A percentile compares a stretch with the other conserved stretches of the same genome.
These are phyloP conservation scores for Trichomalopsis sarcophagae DNA, from an alignment of 1,140 invertebrate genomes.

Conservation along the genomic window DNA sequence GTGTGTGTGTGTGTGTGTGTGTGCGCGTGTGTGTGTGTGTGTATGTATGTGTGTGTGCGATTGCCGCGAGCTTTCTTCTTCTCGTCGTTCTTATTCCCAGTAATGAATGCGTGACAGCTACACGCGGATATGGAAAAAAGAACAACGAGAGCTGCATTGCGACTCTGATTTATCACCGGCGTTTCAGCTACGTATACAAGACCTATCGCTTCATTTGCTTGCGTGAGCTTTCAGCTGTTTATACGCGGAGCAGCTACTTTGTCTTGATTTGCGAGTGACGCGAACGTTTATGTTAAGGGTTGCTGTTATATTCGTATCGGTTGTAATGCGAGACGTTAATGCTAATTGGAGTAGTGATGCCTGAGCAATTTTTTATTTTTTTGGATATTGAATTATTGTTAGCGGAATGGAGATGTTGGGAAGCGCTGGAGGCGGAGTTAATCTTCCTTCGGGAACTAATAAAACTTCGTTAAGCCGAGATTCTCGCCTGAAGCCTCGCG, in stretches of 20 bases:
- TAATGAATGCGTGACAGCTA: not conserved
- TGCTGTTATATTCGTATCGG: too few relatives aligned
- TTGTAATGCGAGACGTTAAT: too few relatives aligned
- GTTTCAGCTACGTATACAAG: not conserved
- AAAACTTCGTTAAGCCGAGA: conserved; percentile 66
- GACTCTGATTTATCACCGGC: not conserved
- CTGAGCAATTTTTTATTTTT: too few relatives aligned
- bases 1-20: too few relatives aligned
- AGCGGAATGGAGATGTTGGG: not conserved
- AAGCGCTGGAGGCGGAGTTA: conserved; percentile 53
- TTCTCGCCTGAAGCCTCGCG: conserved; percentile 22
- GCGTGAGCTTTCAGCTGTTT: too few relatives aligned
- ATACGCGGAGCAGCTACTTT: not conserved
- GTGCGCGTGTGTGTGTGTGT: not conserved
- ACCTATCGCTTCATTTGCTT: not conserved
- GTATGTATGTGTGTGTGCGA: not conserved
- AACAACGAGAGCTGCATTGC: not conserved
- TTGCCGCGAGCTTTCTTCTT: not conserved
- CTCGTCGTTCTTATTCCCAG: not conserved
- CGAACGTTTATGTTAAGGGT: not conserved
- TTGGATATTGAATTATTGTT: not conserved
- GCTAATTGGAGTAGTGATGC: too few relatives aligned
- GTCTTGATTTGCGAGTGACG: not conserved
- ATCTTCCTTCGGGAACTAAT: conserved; percentile 63
- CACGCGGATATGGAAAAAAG: not conserved